Conservation (phyloP, 2,113 vertebrate species). For the Triplophysa rosa region DNA sequence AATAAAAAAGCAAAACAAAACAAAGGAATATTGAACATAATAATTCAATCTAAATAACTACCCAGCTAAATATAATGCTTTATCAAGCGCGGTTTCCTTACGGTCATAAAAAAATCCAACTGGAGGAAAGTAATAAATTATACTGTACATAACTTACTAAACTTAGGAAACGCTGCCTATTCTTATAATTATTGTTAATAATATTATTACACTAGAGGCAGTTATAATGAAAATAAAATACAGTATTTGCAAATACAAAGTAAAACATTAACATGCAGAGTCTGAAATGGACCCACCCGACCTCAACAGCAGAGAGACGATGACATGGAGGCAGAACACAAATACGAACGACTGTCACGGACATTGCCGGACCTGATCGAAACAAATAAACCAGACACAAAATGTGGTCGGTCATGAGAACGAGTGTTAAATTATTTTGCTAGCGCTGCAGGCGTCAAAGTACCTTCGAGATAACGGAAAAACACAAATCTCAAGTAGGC, state of each 20-base stretch:
- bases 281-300: slow-evolving; percentile 77
- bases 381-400: slow-evolving; percentile 1
- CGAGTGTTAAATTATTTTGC: background rate
- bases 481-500: background rate
- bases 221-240: slow-evolving; percentile 88
- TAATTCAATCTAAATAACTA: slow-evolving; percentile 81
- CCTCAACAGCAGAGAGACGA: slow-evolving; percentile 71
- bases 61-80: slow-evolving; percentile 86
- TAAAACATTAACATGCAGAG: slow-evolving; percentile 84
- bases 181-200: slow-evolving; percentile 92
- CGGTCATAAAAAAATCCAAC: slow-evolving; percentile 79
- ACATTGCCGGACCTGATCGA: slow-evolving; percentile 3
- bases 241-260: slow-evolving; percentile 87
- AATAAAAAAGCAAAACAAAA: slow-evolving; percentile 74
- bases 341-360: slow-evolving; percentile 7
- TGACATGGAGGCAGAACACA: slow-evolving; percentile 59
- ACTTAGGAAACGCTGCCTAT: slow-evolving; percentile 89
- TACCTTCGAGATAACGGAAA: background rate
- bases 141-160: slow-evolving; percentile 99
- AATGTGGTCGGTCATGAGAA: slow-evolving; percentile 18
- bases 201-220: slow-evolving; percentile 96
- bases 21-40: slow-evolving; percentile 67
- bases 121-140: slow-evolving; percentile 92
- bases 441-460: slow-evolving; percentile 13
- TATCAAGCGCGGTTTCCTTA: slow-evolving; percentile 80